A percentile compares a stretch with the other conserved stretches of the same genome.
Evolutionary conservation across 30 jellyfish, hydroid and myxozoan genomes (phyloP).

Genomic region (Aurelia coerulea): DNA sequence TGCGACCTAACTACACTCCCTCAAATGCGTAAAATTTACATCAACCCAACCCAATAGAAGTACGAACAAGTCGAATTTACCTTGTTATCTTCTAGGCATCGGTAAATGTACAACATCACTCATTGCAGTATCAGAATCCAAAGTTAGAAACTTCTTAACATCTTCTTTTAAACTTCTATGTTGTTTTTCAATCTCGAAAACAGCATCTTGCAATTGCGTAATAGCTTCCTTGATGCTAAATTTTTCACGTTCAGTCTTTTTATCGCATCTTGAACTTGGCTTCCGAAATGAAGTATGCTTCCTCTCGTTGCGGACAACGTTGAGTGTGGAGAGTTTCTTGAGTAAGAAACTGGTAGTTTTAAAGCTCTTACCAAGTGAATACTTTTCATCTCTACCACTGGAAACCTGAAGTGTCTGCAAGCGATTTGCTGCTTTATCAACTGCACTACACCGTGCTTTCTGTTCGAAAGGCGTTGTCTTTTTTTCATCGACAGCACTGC

Average conservation of each 20-base stretch:
- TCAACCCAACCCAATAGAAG: no score
- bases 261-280: no score
- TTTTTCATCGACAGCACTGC: constrained; percentile 62
- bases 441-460: not conserved
- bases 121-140: constrained; percentile 13
- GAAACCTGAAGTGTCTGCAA: no score
- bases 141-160: not conserved
- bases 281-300: no score
- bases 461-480: not conserved
- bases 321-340: not conserved
- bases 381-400: no score
- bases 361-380: no score
- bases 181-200: not conserved
- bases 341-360: not conserved
- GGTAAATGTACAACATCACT: constrained; percentile 50
- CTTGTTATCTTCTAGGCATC: constrained; percentile 38
- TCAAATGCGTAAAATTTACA: not conserved
- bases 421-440: not conserved
- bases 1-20: no score
- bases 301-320: no score
- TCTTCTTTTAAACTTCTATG: not conserved
- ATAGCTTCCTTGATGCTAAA: not conserved
- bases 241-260: no score
- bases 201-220: not conserved
- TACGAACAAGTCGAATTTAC: constrained; percentile 1